Percentiles rank a stretch among this genome's conserved stretches.
phyloP scores from a whole-genome alignment of 2,888 invertebrate species.

The Ectemnius cavifrons region DNA sequence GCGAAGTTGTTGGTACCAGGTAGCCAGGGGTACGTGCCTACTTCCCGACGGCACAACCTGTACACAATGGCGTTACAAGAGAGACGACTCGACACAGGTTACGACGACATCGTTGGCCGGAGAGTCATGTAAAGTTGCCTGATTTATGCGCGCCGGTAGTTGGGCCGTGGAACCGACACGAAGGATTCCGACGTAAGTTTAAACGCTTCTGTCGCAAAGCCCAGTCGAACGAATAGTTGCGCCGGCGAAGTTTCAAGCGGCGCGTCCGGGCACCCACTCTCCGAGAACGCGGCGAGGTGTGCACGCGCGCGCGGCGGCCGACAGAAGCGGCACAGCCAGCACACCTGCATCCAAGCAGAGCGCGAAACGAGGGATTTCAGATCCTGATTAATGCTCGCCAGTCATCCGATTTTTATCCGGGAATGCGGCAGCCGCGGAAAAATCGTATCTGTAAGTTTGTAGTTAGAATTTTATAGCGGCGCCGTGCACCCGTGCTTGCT shows the following conservation, averaged over 20 bases:
- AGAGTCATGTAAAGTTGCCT: conserved; percentile 63
- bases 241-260: conserved; percentile 58
- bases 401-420: conserved; percentile 17
- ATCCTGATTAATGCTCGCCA: conserved; percentile 60
- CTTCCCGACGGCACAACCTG: conserved; percentile 37
- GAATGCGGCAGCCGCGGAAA: conserved; percentile 27
- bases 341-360: conserved; percentile 46
- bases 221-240: conserved; percentile 65
- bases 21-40: conserved; percentile 16
- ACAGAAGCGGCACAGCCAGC: not conserved
- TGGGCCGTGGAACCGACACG: conserved; percentile 56
- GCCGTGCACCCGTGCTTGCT: not conserved
- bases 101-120: conserved; percentile 42
- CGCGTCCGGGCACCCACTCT: conserved; percentile 51
- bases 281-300: conserved; percentile 3
- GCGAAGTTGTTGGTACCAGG: conserved; percentile 39
- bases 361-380: conserved; percentile 53
- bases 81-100: conserved; percentile 42
- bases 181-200: conserved; percentile 69
- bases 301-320: not conserved
- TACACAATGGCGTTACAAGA: conserved; percentile 36
- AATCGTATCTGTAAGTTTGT: conserved; percentile 37
- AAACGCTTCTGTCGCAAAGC: conserved; percentile 60
- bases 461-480: conserved; percentile 21
- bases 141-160: conserved; percentile 67